A percentile compares a stretch with the other conserved stretches of the same genome.
Conservation (phyloP, 53 echinoderm and acorn worm species). For the Patiria pectinifera region DNA sequence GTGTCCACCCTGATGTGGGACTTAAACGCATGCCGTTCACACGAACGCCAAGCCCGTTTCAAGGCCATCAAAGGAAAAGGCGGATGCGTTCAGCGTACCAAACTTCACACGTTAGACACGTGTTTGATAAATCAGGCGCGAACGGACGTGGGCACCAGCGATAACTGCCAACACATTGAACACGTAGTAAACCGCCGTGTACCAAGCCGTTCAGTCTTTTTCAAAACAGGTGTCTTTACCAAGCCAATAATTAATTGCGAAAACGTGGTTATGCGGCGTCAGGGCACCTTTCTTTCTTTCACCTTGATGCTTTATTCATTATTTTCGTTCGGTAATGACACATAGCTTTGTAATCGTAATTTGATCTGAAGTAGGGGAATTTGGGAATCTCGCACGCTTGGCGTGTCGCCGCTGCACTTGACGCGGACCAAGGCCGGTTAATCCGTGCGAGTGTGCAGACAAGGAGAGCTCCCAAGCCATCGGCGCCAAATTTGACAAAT, state of each 20-base stretch:
- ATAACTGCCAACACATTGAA: background rate
- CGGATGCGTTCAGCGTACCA: background rate
- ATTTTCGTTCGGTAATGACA: background rate
- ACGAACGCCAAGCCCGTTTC: background rate
- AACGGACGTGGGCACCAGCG: conserved; percentile 27
- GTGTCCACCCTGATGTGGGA: background rate
- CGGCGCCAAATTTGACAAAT: conserved; percentile 45
- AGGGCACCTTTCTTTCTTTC: background rate
- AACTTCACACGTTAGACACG: conserved; percentile 49
- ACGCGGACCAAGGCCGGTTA: conserved; percentile 34
- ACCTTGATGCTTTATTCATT: background rate
- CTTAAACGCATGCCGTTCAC: too few relatives aligned
- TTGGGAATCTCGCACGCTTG: background rate
- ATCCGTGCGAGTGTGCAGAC: background rate
- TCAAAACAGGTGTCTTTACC: background rate
- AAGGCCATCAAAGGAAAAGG: background rate
- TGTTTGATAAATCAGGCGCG: conserved; percentile 37
- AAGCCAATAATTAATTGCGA: background rate
- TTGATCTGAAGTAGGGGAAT: conserved; percentile 17
- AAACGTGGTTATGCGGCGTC: background rate
- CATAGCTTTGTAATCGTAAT: background rate
- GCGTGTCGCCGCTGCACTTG: background rate
- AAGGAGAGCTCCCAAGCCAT: background rate
- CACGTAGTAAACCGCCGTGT: background rate
- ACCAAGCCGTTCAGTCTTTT: background rate